Percentiles rank a stretch among this genome's conserved stretches.
These are phyloP conservation scores for Cryptus viduatorius DNA, from an alignment of 2,888 invertebrate genomes.

Conservation along the genomic window DNA sequence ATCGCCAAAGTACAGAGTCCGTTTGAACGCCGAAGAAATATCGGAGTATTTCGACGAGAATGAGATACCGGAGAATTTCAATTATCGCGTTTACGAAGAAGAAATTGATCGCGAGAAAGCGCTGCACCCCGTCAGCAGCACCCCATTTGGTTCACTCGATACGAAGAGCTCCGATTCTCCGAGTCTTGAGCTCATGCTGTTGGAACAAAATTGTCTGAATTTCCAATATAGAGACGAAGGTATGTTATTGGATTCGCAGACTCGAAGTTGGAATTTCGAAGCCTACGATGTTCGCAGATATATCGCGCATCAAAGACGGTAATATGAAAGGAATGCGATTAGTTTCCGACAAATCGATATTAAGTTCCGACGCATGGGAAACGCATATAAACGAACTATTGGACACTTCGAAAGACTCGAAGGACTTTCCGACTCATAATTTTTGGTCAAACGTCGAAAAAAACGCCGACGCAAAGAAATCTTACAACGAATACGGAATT, in stretches of 20 bases:
- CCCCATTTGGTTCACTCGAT: slow-evolving; percentile 73
- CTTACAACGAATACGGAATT: slow-evolving; percentile 67
- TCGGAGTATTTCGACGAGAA: slow-evolving; percentile 68
- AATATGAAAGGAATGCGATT: slow-evolving; percentile 61
- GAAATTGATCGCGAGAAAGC: slow-evolving; percentile 64
- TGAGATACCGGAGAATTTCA: slow-evolving; percentile 47
- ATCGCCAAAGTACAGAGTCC: slow-evolving; percentile 73
- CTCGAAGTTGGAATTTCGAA: too few species aligned
- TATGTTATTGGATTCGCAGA: slow-evolving; percentile 21
- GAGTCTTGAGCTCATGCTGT: slow-evolving; percentile 70
- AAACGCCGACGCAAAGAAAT: slow-evolving; percentile 59
- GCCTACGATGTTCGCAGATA: slow-evolving; percentile 65
- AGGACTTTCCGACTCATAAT: slow-evolving; percentile 57
- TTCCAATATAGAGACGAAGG: slow-evolving; percentile 74
- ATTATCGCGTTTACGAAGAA: slow-evolving; percentile 69
- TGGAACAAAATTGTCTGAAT: slow-evolving; percentile 70
- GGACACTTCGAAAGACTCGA: slow-evolving; percentile 22
- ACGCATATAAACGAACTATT: slow-evolving; percentile 71
- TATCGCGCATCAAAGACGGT: slow-evolving; percentile 70
- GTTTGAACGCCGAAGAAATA: slow-evolving; percentile 68
- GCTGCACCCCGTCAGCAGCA: slow-evolving; percentile 73
- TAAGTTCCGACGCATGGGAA: slow-evolving; percentile 73
- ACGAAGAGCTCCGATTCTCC: slow-evolving; percentile 63
- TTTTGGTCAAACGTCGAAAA: slow-evolving; percentile 63
- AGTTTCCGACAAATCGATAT: slow-evolving; percentile 66